A percentile compares a stretch with the other conserved stretches of the same genome.
phyloP scores from a whole-genome alignment of 2,888 invertebrate species.

The Eilema sororculum region DNA sequence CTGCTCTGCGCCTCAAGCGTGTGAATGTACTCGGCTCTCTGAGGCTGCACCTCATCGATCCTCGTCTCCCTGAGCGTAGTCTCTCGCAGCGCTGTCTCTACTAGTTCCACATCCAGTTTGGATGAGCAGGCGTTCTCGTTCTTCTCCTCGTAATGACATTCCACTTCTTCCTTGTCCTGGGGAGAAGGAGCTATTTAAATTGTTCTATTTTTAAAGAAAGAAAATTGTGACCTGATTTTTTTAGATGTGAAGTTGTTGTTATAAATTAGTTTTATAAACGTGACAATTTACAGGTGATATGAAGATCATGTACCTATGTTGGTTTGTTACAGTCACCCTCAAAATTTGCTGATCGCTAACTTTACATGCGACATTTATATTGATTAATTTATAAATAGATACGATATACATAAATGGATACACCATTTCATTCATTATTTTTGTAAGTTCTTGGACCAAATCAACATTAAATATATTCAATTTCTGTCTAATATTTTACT shows the following conservation, averaged over 20 bases:
- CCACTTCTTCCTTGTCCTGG: constrained; percentile 82
- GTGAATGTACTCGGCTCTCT: constrained; percentile 79
- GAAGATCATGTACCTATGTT: not conserved
- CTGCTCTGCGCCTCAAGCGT: constrained; percentile 84
- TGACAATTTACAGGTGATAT: not conserved
- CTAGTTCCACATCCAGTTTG: constrained; percentile 72
- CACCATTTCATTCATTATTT: too few species aligned
- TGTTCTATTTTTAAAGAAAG: constrained; percentile 2
- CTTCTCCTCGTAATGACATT: constrained; percentile 84
- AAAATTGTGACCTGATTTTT: too few species aligned
- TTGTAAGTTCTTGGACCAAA: too few species aligned
- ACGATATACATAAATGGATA: too few species aligned
- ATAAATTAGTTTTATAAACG: not conserved
- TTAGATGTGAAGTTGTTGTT: not conserved
- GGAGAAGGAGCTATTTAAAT: constrained; percentile 8
- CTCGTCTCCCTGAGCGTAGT: constrained; percentile 88
- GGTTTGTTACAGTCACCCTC: too few species aligned
- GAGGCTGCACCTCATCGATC: constrained; percentile 87
- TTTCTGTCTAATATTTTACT: too few species aligned
- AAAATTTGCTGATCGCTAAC: too few species aligned
- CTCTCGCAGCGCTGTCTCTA: constrained; percentile 72
- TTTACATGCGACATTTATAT: too few species aligned
- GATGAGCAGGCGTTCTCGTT: constrained; percentile 74
- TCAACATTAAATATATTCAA: too few species aligned
- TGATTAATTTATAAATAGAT: too few species aligned